Conservation (phyloP, 2,797 vertebrate species). For the Carcharodon carcharias region DNA sequence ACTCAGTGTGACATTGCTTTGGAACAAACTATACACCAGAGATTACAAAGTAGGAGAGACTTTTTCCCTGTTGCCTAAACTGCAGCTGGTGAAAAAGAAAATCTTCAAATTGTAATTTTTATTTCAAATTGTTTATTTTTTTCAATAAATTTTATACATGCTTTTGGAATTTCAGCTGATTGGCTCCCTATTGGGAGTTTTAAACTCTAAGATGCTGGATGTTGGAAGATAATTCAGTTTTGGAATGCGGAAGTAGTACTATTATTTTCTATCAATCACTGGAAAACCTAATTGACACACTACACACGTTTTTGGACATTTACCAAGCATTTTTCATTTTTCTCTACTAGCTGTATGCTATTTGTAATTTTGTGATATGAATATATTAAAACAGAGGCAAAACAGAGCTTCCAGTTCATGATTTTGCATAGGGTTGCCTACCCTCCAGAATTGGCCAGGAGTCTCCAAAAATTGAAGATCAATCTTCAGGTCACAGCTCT, state of each 20-base stretch:
- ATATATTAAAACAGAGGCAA: background rate
- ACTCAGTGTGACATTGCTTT: background rate
- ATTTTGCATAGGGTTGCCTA: background rate
- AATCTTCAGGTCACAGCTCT: too few relatives aligned
- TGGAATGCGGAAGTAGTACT: background rate
- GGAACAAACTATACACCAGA: background rate
- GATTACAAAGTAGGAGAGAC: background rate
- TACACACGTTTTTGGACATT: background rate
- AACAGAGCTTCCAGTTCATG: background rate
- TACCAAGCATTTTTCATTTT: background rate
- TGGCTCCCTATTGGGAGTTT: background rate
- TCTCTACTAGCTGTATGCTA: background rate
- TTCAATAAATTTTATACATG: background rate
- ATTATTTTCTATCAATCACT: background rate
- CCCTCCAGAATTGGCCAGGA: too few relatives aligned
- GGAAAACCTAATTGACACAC: background rate
- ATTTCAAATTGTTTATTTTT: background rate
- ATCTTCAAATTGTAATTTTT: background rate
- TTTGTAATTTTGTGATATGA: background rate
- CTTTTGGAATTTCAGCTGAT: background rate
- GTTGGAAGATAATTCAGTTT: background rate
- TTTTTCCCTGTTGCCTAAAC: background rate
- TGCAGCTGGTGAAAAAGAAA: background rate
- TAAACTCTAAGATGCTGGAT: too few relatives aligned
- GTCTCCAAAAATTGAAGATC: too few relatives aligned